Conservation (phyloP, 2,888 invertebrate genomes). For the Nycteola revayana region DNA sequence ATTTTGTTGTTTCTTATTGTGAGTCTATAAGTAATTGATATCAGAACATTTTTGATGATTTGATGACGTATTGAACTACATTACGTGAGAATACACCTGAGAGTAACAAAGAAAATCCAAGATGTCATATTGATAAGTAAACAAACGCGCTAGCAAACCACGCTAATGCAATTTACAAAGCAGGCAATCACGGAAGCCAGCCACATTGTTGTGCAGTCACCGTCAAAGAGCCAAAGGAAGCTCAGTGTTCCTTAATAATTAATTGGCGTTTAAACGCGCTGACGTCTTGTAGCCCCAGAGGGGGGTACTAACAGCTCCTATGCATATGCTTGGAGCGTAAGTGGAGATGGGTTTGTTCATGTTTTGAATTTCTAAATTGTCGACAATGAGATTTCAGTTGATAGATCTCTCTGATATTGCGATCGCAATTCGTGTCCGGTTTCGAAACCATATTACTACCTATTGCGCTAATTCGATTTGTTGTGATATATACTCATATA, state of each 20-base stretch:
- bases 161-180: conserved; percentile 73
- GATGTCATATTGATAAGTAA: conserved; percentile 15
- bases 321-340: conserved; percentile 55
- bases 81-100: no score
- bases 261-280: conserved; percentile 78
- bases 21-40: no score
- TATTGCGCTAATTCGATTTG: no score
- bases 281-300: conserved; percentile 70
- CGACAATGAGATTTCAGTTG: conserved; percentile 26
- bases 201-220: conserved; percentile 75
- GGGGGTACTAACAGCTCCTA: conserved; percentile 65
- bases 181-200: conserved; percentile 72
- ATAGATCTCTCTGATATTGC: conserved; percentile 3
- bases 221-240: conserved; percentile 78
- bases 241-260: conserved; percentile 75
- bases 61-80: no score
- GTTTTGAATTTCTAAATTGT: conserved; percentile 41
- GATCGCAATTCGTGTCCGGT: no score
- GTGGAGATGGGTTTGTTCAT: conserved; percentile 45
- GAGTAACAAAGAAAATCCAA: no score
- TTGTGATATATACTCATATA: no score
- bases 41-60: no score
- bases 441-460: no score
- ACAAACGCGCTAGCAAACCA: conserved; percentile 48
- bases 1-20: no score